Percentiles rank a stretch among this genome's conserved stretches.
Conservation (phyloP, 2,797 vertebrate genomes). For the Odontamblyopus rebecca region DNA sequence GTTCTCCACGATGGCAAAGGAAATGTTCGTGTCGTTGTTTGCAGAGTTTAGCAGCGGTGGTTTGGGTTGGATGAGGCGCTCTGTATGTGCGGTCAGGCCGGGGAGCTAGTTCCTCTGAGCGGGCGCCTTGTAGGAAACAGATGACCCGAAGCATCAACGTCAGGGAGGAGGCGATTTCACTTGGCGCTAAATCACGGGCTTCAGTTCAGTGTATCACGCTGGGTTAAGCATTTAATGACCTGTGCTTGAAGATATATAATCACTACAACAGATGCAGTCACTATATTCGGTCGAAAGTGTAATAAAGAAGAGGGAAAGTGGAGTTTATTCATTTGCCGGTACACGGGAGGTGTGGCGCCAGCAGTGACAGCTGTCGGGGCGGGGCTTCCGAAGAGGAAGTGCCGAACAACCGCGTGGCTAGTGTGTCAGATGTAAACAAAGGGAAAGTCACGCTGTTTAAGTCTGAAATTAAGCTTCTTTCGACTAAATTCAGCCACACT, state of each 20-base stretch:
- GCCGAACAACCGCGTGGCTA: conserved; percentile 73
- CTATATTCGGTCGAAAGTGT: rapidly evolving
- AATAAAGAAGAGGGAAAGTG: conserved; percentile 6
- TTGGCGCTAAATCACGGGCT: conserved; percentile 60
- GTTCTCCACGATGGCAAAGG: not conserved
- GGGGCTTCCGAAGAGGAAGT: conserved; percentile 59
- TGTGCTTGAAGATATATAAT: rapidly evolving
- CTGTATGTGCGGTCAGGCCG: conserved; percentile 27
- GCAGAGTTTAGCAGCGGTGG: not conserved
- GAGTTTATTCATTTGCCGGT: conserved; percentile 44
- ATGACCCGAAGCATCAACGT: conserved; percentile 64
- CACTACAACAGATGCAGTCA: rapidly evolving
- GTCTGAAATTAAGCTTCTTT: not conserved
- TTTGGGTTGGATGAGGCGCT: not conserved
- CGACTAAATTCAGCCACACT: rapidly evolving
- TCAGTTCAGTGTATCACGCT: not conserved
- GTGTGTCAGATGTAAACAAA: conserved; percentile 81
- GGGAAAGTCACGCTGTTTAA: conserved; percentile 23
- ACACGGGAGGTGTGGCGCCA: conserved; percentile 57
- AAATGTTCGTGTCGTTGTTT: not conserved
- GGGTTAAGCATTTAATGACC: rapidly evolving
- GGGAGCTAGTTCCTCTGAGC: conserved; percentile 59
- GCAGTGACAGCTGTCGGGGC: conserved; percentile 65
- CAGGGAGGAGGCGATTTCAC: conserved; percentile 69
- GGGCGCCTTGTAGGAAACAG: conserved; percentile 70